Evolutionary conservation across 2,797 vertebrate species (phyloP), one percentile per base, ranked within the genome.

Genomic region (Acropternis orthonyx): DNA sequence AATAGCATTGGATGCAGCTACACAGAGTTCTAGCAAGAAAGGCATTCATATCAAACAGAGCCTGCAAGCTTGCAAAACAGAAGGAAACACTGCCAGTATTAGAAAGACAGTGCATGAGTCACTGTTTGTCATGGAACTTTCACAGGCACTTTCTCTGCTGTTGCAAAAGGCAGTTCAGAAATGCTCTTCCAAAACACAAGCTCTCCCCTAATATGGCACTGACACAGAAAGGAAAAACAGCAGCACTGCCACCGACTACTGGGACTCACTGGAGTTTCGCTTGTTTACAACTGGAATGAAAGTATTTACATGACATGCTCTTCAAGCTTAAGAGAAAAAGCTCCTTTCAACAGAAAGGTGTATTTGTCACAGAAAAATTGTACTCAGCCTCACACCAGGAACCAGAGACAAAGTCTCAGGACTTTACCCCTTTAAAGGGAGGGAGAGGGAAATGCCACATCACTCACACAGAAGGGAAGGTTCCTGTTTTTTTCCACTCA

Each of bases 91-190:
- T 62, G 34, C 85, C 68, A 78, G 37, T 27, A 48, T 67, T 72
- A 85, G 83, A 90, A 80, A 81, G 84, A 80, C 65, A 20, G 30
- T 32, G 32, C 15, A 19, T 76, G 65, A 95, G 82, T 89, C 78
- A 88, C 78, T 91, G 72, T 46, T 90, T 92, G 87, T 63, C 87
- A 94, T 32, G 59, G 80, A 90, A 63, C 59, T 85, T 93, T 85
- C 73, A 91, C 76, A 78, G 61, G 52, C 58, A 59, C 66, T 72
- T 85, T 85, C 77, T 56, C 81, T 80, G 43, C 62, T 65, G 20
- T 61, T 89, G 36, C 52, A 91, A 83, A 85, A 92, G 21, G 18
- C n/a, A 34, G 59, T 28, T 92, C 77, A 87, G 85, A 83, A 91
- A 62, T 51, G 23, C 26, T 85, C 48, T 71, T 89, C 79, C 85